Conservation (phyloP, 2,113 vertebrate species). For the Myodes glareolus region DNA sequence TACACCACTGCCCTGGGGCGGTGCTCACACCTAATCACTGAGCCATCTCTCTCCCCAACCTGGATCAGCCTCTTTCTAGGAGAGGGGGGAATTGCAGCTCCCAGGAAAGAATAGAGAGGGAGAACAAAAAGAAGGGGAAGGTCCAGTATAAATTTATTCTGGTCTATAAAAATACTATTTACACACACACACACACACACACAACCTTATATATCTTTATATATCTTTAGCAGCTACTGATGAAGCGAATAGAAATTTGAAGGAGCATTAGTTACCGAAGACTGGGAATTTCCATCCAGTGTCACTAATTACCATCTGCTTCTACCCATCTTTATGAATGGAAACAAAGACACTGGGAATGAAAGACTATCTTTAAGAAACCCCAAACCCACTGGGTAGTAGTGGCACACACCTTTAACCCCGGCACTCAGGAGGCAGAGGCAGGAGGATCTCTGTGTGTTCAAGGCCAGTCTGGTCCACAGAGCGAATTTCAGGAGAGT, state of each 20-base stretch:
- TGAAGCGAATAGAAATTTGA: not conserved
- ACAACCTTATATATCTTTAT: too few species aligned
- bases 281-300: not conserved
- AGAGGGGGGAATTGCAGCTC: not conserved
- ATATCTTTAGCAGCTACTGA: not conserved
- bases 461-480: not conserved
- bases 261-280: not conserved
- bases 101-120: not conserved
- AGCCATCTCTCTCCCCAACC: not conserved
- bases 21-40: not conserved
- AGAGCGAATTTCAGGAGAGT: not conserved
- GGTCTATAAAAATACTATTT: not conserved
- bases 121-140: not conserved
- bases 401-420: not conserved
- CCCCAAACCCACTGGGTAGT: too few species aligned
- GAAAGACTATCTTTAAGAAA: not conserved
- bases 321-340: slow-evolving; percentile 24
- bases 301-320: not conserved
- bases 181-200: too few species aligned
- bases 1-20: not conserved
- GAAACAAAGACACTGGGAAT: not conserved
- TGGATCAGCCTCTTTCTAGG: not conserved
- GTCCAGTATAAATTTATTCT: not conserved
- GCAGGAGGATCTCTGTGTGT: not conserved
- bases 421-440: not conserved